Evolutionary conservation across 1,140 invertebrate species (phyloP), one percentile per base, ranked within the genome.

Genomic region (Microplitis mediator): DNA sequence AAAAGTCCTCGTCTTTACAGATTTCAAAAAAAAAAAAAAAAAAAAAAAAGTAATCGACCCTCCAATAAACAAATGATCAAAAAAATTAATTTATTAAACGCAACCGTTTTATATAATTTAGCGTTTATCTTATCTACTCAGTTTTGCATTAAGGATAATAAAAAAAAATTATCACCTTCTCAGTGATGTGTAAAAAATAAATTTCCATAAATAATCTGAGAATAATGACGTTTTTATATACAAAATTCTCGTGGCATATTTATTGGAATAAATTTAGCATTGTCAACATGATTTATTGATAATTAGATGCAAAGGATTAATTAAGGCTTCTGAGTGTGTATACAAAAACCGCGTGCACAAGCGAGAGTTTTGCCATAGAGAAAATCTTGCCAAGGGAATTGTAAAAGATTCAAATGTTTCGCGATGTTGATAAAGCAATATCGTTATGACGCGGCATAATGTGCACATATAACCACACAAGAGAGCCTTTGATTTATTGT

Each of bases 391-490:
- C 62, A 54, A 62, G 62, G 54, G 66, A 66, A 51, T 58, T 67
- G 39, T 45, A 45, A 70, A 62, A 70, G 63, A 60, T 73, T 61
- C 23, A 71, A 72, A 65, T 60, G 35, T 66, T 72, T 67, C 66
- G 50, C 63, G 69, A 73, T 75, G 72, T 75, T 75, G 74, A 75
- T 75, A 72, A 75, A 75, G 74, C 74, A 73, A 73, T 75, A 75
- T 75, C 67, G 71, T 73, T 75, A 75, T 70, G 67, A 73, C 64
- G 67, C 71, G 63, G 71, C 74, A 75, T 75, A 75, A 75, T 74
- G 51, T 70, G 63, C 64, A 61, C 73, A 58, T 64, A 73, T 64
- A 70, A 67, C 69, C 68, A 56, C 50, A 70, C 67, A 62, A 36
- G 62, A 52, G 61, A 71, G 61, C 8, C 50, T 71, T 65, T 71